Evolutionary conservation across 2,888 invertebrate species (phyloP).

Genomic region (Drosophila melanosoma): DNA sequence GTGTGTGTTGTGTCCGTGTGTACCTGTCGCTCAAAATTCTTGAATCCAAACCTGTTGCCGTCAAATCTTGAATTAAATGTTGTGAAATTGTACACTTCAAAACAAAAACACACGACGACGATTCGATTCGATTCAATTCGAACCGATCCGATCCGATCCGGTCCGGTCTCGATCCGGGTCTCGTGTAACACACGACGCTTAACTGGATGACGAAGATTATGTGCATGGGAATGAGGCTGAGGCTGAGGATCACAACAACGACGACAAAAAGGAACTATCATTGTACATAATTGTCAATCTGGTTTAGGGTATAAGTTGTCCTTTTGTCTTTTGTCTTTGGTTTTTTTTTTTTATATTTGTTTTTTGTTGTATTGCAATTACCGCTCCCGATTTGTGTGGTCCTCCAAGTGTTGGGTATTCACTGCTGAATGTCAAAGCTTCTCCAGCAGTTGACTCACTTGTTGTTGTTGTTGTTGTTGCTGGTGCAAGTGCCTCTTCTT

Average conservation of each 20-base stretch:
- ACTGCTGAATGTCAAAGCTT: slow-evolving; percentile 40
- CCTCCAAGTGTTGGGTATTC: slow-evolving; percentile 32
- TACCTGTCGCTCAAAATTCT: slow-evolving; percentile 70
- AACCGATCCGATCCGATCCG: neutral
- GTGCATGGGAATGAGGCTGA: neutral
- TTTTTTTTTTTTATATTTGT: slow-evolving; percentile 1
- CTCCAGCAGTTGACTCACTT: neutral
- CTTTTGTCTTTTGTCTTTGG: slow-evolving; percentile 14
- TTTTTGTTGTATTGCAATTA: slow-evolving; percentile 59
- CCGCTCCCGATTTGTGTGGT: slow-evolving; percentile 63
- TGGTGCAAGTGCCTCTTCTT: slow-evolving; percentile 27
- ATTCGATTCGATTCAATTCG: neutral
- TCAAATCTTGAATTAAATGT: slow-evolving; percentile 79
- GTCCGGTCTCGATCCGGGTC: slow-evolving; percentile 12
- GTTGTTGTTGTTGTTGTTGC: neutral
- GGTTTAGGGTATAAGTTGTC: slow-evolving; percentile 43
- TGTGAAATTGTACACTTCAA: slow-evolving; percentile 82
- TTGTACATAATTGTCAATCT: slow-evolving; percentile 80
- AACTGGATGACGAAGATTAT: slow-evolving; percentile 7
- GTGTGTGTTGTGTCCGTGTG: slow-evolving; percentile 22
- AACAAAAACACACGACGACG: slow-evolving; percentile 51
- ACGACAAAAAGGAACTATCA: slow-evolving; percentile 75
- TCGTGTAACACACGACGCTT: slow-evolving; percentile 48
- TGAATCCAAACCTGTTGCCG: slow-evolving; percentile 58
- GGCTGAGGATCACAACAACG: slow-evolving; percentile 16